Conservation (phyloP, 2,113 vertebrate genomes). For the Pogona vitticeps region DNA sequence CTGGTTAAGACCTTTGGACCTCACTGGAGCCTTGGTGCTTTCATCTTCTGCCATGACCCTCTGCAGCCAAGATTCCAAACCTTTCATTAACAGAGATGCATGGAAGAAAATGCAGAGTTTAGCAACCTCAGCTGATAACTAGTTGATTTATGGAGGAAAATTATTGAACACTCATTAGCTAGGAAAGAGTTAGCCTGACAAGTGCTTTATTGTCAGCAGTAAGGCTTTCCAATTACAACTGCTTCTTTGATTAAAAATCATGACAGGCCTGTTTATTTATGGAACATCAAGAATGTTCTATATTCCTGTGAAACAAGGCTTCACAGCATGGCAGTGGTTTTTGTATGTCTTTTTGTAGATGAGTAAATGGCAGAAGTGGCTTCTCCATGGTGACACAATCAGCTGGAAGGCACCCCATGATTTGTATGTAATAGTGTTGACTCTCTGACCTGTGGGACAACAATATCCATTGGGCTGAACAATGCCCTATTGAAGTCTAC, state of each 20-base stretch:
- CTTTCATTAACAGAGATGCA: background rate
- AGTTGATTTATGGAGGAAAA: slow-evolving; percentile 11
- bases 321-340: slow-evolving; percentile 4
- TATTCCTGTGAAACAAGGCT: slow-evolving; percentile 4
- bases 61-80: background rate
- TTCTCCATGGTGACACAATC: background rate
- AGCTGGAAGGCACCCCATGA: background rate
- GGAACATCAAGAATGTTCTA: slow-evolving; percentile 7
- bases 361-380: background rate
- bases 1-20: background rate
- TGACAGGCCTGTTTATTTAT: slow-evolving; percentile 2
- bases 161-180: background rate
- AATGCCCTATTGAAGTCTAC: slow-evolving; percentile 15
- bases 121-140: background rate
- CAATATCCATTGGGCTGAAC: slow-evolving; percentile 6
- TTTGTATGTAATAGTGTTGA: background rate
- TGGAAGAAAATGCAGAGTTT: background rate
- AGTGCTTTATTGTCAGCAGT: background rate
- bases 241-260: slow-evolving; percentile 8
- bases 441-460: background rate
- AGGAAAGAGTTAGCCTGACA: background rate
- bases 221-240: background rate
- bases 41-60: background rate
- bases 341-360: slow-evolving; percentile 14
- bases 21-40: background rate